phyloP scores from a whole-genome alignment of 2,888 invertebrate genomes.

The Odontocolon sp. region DNA sequence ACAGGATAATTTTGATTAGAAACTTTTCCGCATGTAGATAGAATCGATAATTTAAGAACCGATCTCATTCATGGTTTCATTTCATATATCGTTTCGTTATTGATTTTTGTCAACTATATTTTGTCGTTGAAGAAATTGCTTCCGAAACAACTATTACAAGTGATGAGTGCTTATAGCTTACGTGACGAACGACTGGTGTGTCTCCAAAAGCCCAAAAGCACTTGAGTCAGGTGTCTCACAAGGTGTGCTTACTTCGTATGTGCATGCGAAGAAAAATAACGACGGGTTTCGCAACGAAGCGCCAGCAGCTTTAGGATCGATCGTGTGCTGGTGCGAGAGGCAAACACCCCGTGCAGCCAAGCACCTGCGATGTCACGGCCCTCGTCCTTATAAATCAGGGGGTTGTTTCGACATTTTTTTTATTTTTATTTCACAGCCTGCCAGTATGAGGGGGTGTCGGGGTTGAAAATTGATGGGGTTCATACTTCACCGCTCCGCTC shows the following conservation, averaged over 20 bases:
- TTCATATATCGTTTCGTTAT: neutral
- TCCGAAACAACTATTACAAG: too few relatives aligned
- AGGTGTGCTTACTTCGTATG: neutral
- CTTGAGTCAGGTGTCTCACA: neutral
- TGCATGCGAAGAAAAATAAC: conserved; percentile 25
- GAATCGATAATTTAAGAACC: too few relatives aligned
- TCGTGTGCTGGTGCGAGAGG: conserved; percentile 35
- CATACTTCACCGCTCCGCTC: conserved; percentile 72
- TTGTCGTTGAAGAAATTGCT: neutral
- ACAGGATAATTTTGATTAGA: too few relatives aligned
- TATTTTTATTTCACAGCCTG: conserved; percentile 39
- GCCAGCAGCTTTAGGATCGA: conserved; percentile 43
- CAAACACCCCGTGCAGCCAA: conserved; percentile 20
- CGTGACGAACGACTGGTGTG: neutral
- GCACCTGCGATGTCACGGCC: conserved; percentile 52
- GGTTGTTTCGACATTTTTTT: conserved; percentile 57
- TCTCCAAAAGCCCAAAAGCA: neutral
- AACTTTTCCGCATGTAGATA: too few relatives aligned
- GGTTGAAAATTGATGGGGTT: conserved; percentile 73
- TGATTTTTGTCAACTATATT: neutral
- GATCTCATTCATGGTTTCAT: too few relatives aligned
- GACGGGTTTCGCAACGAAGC: conserved; percentile 17
- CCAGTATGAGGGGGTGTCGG: conserved; percentile 51
- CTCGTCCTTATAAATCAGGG: conserved; percentile 61
- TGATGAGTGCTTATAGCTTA: too few relatives aligned